Evolutionary conservation across 92 coral and sea anemone genomes (phyloP).

Genomic region (Epizoanthus fatuus): DNA sequence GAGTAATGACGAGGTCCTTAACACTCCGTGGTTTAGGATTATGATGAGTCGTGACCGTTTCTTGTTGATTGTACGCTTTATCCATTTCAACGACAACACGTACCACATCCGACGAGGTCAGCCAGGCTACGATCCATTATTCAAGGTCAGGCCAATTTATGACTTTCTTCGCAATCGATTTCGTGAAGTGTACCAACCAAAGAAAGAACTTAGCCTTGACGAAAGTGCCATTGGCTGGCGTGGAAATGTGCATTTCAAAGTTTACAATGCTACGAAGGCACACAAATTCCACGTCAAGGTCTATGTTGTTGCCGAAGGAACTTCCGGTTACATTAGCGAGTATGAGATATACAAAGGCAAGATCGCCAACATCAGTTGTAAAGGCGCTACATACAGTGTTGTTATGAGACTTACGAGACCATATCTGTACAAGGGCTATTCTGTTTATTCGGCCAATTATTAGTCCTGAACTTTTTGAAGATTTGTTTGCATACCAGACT

Average conservation of each 20-base stretch:
- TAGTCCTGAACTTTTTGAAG: conserved; percentile 19
- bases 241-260: conserved; percentile 36
- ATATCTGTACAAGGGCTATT: conserved; percentile 30
- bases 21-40: conserved; percentile 32
- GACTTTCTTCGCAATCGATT: too few relatives aligned
- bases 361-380: conserved; percentile 11
- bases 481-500: conserved; percentile 10
- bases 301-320: conserved; percentile 38
- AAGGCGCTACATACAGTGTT: conserved; percentile 44
- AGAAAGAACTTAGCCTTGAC: conserved; percentile 41
- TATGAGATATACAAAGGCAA: conserved; percentile 37
- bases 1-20: conserved; percentile 34
- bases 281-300: conserved; percentile 46
- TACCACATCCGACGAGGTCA: conserved; percentile 57
- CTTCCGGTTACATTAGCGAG: conserved; percentile 32
- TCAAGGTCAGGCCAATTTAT: too few relatives aligned
- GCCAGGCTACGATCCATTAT: not conserved
- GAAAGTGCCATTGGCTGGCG: conserved; percentile 50
- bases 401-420: conserved; percentile 23
- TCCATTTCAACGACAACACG: conserved; percentile 69
- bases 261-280: conserved; percentile 36
- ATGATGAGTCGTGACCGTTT: conserved; percentile 51
- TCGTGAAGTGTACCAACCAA: conserved; percentile 2
- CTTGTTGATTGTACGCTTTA: conserved; percentile 37
- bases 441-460: conserved; percentile 1